phyloP scores from a whole-genome alignment of 2,797 vertebrate genomes.

The Eutrigla gurnardus region DNA sequence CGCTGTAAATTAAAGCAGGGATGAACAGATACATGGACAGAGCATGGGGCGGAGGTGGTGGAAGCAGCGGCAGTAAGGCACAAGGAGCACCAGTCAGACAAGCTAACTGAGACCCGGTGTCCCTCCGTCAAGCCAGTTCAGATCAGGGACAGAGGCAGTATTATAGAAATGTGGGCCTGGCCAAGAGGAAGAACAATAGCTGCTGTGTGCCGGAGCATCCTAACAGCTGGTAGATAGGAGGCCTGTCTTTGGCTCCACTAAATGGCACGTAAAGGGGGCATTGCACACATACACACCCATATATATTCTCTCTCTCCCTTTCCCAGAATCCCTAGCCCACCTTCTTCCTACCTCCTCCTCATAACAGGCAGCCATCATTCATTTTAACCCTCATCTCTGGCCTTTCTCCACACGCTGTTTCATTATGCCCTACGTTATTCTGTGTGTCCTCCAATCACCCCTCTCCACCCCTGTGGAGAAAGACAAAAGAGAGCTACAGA shows the following conservation, averaged over 20 bases:
- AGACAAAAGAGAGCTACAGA: slow-evolving; percentile 49
- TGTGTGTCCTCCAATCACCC: slow-evolving; percentile 36
- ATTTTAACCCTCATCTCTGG: slow-evolving; percentile 44
- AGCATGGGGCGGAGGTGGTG: slow-evolving; percentile 29
- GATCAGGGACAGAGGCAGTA: slow-evolving; percentile 80
- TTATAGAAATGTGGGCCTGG: slow-evolving; percentile 76
- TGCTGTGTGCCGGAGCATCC: slow-evolving; percentile 79
- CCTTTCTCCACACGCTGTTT: slow-evolving; percentile 7
- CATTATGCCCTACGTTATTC: slow-evolving; percentile 30
- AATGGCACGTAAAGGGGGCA: slow-evolving; percentile 61
- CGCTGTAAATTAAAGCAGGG: slow-evolving; percentile 5
- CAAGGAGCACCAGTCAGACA: slow-evolving; percentile 71
- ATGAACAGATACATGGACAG: slow-evolving; percentile 16
- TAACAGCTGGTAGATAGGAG: slow-evolving; percentile 82
- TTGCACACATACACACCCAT: slow-evolving; percentile 25
- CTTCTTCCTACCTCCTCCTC: slow-evolving; percentile 42
- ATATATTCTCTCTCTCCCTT: slow-evolving; percentile 28
- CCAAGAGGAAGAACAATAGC: slow-evolving; percentile 82
- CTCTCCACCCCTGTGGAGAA: slow-evolving; percentile 18
- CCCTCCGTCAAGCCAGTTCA: slow-evolving; percentile 64
- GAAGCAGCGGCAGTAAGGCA: slow-evolving; percentile 57
- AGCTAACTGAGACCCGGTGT: slow-evolving; percentile 68
- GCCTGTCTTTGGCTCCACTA: slow-evolving; percentile 63
- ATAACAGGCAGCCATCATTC: slow-evolving; percentile 46
- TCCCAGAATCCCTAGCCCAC: slow-evolving; percentile 54